phyloP scores from a whole-genome alignment of 1,140 invertebrate species.

The Glossosoma conforme region DNA sequence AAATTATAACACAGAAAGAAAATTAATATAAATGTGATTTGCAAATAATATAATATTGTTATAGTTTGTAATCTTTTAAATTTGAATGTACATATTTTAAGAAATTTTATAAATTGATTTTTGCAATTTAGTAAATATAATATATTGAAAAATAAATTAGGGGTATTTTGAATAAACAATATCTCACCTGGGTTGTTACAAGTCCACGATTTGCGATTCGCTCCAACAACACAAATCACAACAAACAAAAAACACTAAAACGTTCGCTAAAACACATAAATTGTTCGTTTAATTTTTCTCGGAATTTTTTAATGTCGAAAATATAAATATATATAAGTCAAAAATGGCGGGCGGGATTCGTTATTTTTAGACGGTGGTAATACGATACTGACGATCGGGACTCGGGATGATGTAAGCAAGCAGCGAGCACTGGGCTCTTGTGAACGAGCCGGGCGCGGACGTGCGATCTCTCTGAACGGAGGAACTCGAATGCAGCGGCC shows the following conservation, averaged over 20 bases:
- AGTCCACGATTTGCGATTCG: conserved; percentile 2
- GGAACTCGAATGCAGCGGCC: conserved; percentile 38
- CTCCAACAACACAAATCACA: conserved; percentile 22
- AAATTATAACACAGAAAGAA: neutral
- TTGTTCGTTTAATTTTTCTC: conserved; percentile 6
- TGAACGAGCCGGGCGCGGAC: conserved; percentile 41
- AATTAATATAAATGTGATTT: neutral
- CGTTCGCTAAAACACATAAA: conserved; percentile 12
- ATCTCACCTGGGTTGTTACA: neutral
- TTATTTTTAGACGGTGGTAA: conserved; percentile 47
- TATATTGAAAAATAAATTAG: no score
- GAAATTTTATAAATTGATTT: no score
- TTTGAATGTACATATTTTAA: neutral
- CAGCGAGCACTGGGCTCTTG: conserved; percentile 36
- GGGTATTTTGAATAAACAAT: neutral
- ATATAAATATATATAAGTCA: conserved; percentile 19
- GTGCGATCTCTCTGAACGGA: conserved; percentile 35
- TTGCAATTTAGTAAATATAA: no score
- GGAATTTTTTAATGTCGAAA: conserved; percentile 14
- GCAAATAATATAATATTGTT: neutral
- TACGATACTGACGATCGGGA: conserved; percentile 36
- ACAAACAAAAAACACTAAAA: conserved; percentile 11
- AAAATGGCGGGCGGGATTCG: conserved; percentile 17
- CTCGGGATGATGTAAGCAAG: conserved; percentile 18
- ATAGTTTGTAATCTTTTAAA: neutral